Evolutionary conservation across 1,140 invertebrate genomes (phyloP), one percentile per base, ranked within the genome.

Genomic region (Drosophila sechellia): DNA sequence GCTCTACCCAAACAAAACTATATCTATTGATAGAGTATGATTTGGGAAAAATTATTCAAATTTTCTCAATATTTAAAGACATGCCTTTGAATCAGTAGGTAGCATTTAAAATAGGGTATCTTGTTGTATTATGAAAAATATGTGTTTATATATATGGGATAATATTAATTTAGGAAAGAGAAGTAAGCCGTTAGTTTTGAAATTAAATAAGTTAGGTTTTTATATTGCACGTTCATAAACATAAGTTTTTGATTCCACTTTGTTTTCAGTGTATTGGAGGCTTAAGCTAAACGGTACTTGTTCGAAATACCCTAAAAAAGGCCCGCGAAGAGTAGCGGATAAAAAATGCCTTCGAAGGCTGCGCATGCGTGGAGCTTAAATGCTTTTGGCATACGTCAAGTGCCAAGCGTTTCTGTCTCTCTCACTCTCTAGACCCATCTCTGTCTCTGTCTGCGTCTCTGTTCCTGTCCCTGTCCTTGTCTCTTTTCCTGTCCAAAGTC

Each of bases 321-420:
- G 37, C 10, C 54, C 6, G 37, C 25, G 15, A 27, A 17, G 22
- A 59, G 34, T 39, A 22, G 22, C 43, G 43, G 31, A 59, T 50
- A 52, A 60, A 61, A 61, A 61, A 61, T 43, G 35, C 59, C 59
- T 54, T 54, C 49, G 39, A 63, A 63, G 60, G 65, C 66, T 79
- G 78, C 78, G 77, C 78, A 76, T 81, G 78, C 78, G 78, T 66
- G 60, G 77, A 79, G 71, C 77, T 79, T 79, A 81, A 81, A 81
- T 81, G 78, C 77, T 78, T 79, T 76, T 81, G 78, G 77, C 78
- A 81, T 81, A 79, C 78, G 78, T 79, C 78, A 79, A 81, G 77
- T 81, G 77, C 71, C 71, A 75, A 61, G 49, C 71, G 42, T 55
- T 27, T 15, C 54, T 27, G 37, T 56, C 54, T 27, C 46, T 54